Base-by-base conservation (phyloP, 2,113 vertebrate genomes). In the Etheostoma spectabile region DNA sequence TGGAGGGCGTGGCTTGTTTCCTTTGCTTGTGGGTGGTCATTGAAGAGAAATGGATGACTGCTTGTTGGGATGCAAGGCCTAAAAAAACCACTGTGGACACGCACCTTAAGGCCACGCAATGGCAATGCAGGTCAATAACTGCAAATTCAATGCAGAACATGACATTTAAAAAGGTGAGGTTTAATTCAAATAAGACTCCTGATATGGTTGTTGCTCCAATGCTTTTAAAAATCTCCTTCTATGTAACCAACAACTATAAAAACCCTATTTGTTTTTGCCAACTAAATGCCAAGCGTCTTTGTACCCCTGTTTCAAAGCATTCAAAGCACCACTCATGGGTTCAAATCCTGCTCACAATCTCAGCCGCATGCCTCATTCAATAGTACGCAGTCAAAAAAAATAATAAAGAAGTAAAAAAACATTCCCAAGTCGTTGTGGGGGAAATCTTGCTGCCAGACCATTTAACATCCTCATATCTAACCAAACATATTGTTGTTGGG, bases 401-500 rank as follows among this genome's bases (percentile, higher is more conserved):
- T 2, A 62, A 27, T 57, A 63, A 27, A 13, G 11, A 73, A 74
- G 65, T 19, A 33, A 59, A 77, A 42, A 79, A 24, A 65, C 56
- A 62, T 56, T 60, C 5, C 22, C 33, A 5, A n/a, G 62, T 71
- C 1, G 6, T 38, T 27, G 48, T n/a, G 24, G 24, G 8, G 24
- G 64, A 61, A 56, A 59, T 38, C 52, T 72, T 10, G 1, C 65
- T 3, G 8, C 82, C 48, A 63, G 74, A 33, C 67, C 30, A 55
- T 68, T 90, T 74, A 81, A 74, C 81, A 86, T 82, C 79, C 82
- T 79, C 72, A 62, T 88, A 91, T 91, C 85, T 86, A 64, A 84
- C 86, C 48, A 74, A 89, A 88, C 91, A 90, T 89, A 87, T 84
- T 89, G 89, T 85, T 79, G 38, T n/a, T 62, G 81, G 46, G 79